phyloP scores from a whole-genome alignment of 2,113 vertebrate genomes.

The Falcunculus frontatus region DNA sequence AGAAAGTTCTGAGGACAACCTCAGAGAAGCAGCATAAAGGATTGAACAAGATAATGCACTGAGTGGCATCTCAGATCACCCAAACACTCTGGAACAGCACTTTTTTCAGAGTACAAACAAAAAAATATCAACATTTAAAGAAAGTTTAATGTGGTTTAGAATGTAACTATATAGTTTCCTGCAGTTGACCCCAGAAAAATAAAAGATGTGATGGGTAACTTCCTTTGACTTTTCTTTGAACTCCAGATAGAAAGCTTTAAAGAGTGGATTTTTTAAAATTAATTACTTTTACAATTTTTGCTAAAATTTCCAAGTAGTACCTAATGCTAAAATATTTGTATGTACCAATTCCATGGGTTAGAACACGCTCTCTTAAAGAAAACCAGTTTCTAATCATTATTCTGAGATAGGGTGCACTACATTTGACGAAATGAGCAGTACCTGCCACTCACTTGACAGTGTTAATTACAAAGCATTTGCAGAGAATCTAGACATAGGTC shows the following conservation, averaged over 20 bases:
- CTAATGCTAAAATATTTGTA: not conserved
- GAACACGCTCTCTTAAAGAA: not conserved
- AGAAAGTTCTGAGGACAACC: not conserved
- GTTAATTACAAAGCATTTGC: not conserved
- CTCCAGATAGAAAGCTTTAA: not conserved
- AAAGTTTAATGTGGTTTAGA: not conserved
- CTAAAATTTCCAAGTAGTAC: not conserved
- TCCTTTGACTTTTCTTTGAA: constrained; percentile 40
- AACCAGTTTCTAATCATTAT: not conserved
- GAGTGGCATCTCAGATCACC: not conserved
- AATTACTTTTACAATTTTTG: not conserved
- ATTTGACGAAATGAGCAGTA: not conserved
- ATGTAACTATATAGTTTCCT: not conserved
- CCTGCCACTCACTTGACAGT: not conserved
- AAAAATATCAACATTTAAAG: not conserved
- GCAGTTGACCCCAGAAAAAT: constrained; percentile 30
- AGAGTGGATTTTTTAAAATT: not conserved
- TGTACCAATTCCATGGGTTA: not conserved
- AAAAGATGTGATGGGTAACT: constrained; percentile 33
- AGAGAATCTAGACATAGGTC: not conserved
- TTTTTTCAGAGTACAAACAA: not conserved
- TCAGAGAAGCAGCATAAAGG: not conserved
- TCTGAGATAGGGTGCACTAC: not conserved
- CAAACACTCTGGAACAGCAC: not conserved
- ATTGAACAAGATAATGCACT: not conserved